Conservation (phyloP, 1,140 invertebrate species). For the Ruditapes philippinarum region DNA sequence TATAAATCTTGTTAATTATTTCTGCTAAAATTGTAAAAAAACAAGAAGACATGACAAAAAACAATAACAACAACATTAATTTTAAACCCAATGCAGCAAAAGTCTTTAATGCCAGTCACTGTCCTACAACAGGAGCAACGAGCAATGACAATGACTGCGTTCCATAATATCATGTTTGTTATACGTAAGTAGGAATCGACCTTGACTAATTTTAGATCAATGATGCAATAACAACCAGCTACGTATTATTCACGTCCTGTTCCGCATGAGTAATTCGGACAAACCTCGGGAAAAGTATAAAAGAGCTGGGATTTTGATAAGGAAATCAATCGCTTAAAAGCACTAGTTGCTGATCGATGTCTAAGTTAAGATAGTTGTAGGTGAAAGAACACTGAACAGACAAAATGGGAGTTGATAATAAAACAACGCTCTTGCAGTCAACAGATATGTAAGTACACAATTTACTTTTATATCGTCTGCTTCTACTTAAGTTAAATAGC, state of each 20-base stretch:
- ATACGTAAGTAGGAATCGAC: neutral
- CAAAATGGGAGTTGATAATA: neutral
- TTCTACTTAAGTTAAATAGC: no score
- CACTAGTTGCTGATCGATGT: neutral
- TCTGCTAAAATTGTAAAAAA: no score
- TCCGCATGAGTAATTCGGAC: conserved; percentile 1
- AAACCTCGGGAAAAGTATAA: neutral
- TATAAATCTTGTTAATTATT: no score
- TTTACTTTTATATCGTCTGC: no score
- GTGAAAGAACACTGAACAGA: neutral
- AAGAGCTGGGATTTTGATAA: neutral
- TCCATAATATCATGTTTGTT: neutral
- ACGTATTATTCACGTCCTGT: neutral
- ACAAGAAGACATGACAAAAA: no score
- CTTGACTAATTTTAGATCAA: neutral
- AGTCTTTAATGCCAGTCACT: neutral
- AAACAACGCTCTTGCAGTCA: neutral
- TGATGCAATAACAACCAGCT: neutral
- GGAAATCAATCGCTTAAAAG: neutral
- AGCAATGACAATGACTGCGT: no score
- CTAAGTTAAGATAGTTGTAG: neutral
- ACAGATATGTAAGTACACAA: neutral
- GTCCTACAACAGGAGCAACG: no score
- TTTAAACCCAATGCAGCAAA: no score
- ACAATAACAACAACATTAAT: no score